phyloP scores from a whole-genome alignment of 1,140 invertebrate genomes.

The Pollicipes pollicipes region DNA sequence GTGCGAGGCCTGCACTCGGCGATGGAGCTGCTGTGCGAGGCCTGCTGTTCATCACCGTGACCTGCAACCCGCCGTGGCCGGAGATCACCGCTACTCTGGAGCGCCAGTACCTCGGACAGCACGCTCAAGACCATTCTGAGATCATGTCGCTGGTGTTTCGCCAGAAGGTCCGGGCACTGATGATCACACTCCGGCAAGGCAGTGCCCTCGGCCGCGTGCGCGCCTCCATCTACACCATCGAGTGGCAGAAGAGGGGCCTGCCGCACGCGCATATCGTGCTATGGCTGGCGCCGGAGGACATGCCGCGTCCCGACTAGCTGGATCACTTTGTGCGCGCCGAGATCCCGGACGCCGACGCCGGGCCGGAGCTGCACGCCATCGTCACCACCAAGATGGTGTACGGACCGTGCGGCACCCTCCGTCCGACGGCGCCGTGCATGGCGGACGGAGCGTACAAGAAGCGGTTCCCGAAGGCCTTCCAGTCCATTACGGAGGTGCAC shows the following conservation, averaged over 20 bases:
- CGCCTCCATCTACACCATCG: slow-evolving; percentile 21
- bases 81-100: slow-evolving; percentile 23
- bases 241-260: slow-evolving; percentile 31
- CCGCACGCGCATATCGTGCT: slow-evolving; percentile 28
- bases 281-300: slow-evolving; percentile 14
- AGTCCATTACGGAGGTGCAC: too few relatives aligned
- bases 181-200: slow-evolving; percentile 15
- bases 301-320: slow-evolving; percentile 17
- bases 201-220: slow-evolving; percentile 16
- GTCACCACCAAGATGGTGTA: slow-evolving; percentile 23
- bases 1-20: slow-evolving; percentile 25
- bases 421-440: too few relatives aligned
- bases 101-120: slow-evolving; percentile 7
- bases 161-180: slow-evolving; percentile 10
- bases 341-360: slow-evolving; percentile 19
- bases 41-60: slow-evolving; percentile 30
- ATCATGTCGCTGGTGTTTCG: slow-evolving; percentile 12
- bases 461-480: slow-evolving; percentile 17
- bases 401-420: too few relatives aligned
- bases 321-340: slow-evolving; percentile 21
- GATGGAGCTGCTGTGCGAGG: slow-evolving; percentile 24
- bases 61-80: slow-evolving; percentile 26
- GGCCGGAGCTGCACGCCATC: slow-evolving; percentile 15
- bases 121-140: slow-evolving; percentile 18
- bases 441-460: too few relatives aligned